Conservation (phyloP, 1,140 invertebrate genomes). For the Daktulosphaira vitifoliae region DNA sequence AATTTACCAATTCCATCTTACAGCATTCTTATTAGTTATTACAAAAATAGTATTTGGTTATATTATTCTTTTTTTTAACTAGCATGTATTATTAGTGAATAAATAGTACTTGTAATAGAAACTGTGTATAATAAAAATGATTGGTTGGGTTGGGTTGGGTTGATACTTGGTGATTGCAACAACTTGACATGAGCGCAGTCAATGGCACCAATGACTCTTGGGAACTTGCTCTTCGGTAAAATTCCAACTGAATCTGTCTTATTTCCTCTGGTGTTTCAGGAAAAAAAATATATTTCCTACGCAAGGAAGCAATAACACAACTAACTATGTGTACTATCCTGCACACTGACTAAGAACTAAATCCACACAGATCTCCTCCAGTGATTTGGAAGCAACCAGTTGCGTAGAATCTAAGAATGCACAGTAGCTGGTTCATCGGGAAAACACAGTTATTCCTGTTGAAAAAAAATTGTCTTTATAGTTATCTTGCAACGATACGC, state of each 20-base stretch:
- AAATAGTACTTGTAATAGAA: no score
- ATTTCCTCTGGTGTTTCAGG: conserved; percentile 38
- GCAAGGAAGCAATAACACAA: conserved; percentile 36
- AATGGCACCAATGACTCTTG: conserved; percentile 43
- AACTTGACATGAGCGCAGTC: conserved; percentile 44
- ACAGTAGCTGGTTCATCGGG: conserved; percentile 33
- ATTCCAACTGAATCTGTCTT: conserved; percentile 36
- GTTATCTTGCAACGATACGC: background rate
- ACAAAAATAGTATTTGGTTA: no score
- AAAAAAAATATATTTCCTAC: conserved; percentile 37
- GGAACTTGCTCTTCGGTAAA: conserved; percentile 42
- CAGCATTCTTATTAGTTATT: no score
- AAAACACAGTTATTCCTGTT: conserved; percentile 31
- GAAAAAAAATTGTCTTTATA: conserved; percentile 25
- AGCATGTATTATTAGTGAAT: no score
- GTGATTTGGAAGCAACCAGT: conserved; percentile 39
- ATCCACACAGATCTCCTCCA: conserved; percentile 38
- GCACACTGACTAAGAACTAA: conserved; percentile 38
- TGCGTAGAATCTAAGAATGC: conserved; percentile 40
- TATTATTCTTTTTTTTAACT: no score
- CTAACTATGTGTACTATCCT: conserved; percentile 38
- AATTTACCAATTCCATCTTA: no score
- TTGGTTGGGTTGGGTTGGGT: no score
- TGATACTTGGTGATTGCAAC: conserved; percentile 41
- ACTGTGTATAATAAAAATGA: no score